Evolutionary conservation across 1,140 invertebrate species (phyloP), one percentile per base, ranked within the genome.

Genomic region (Tribolium castaneum): DNA sequence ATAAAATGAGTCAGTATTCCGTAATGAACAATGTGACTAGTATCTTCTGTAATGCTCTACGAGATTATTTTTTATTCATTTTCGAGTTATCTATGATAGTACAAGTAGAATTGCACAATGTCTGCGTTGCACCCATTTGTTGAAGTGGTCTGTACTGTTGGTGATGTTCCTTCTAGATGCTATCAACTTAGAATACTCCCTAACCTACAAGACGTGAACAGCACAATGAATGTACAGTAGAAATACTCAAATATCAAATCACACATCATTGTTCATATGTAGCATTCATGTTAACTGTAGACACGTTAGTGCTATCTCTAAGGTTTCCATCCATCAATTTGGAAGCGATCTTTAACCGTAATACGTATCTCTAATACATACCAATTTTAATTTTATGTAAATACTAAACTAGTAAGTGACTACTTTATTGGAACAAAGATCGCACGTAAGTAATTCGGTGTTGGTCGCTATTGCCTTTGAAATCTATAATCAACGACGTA

Each of bases 181-280:
- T 66, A 66, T 66, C 59, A 66, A 66, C 30, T 35, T 59, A 54
- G 22, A 62, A 62, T 54, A 54, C n/a, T 54, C 30, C 54, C 39
- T 9, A 10, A 35, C 9, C 9, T 35, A 35, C 14, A 66, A 66
- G 30, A 13, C 34, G 59, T 66, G 59, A 12, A 56, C 7, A 13
- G 72, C 72, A 75, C 72, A 75, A 75, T 59, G 72, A 35, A 56
- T 75, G 72, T 54, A 56, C 25, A 75, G 25, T 75, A 56, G 72
- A n/a, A n/a, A 7, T 59, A 66, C 30, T 66, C 12, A 25, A 66
- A 35, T 66, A 66, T 66, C 59, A 66, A 66, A 39, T 66, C 59
- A 66, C 59, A 66, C 59, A 66, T 66, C 59, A 66, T 66, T 66
- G 59, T 66, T 59, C 54, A 59, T 66, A 66, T 45, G 9, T 66